Conservation (phyloP, 2,113 vertebrate species). For the Oreochromis tanganicae region DNA sequence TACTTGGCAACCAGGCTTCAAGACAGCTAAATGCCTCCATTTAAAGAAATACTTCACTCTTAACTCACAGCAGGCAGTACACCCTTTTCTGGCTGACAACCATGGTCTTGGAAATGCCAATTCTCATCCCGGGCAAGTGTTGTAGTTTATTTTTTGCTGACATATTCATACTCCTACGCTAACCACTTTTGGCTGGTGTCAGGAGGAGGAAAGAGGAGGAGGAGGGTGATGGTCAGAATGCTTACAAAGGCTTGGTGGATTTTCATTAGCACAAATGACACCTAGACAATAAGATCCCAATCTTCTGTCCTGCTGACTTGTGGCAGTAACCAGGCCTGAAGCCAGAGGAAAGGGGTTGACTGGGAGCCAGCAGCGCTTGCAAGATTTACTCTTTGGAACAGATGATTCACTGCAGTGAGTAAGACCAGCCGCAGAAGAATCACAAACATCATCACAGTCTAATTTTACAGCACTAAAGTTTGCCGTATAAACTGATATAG, state of each 20-base stretch:
- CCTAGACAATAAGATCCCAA: slow-evolving; percentile 22
- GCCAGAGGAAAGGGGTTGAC: slow-evolving; percentile 35
- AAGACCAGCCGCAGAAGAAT: slow-evolving; percentile 50
- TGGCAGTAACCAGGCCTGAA: slow-evolving; percentile 27
- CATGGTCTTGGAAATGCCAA: neutral
- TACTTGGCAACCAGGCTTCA: neutral
- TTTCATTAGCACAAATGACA: slow-evolving; percentile 46
- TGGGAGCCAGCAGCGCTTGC: slow-evolving; percentile 26
- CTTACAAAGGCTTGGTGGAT: slow-evolving; percentile 1
- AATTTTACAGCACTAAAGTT: slow-evolving; percentile 50
- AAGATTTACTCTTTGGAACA: slow-evolving; percentile 52
- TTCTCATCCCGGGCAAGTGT: neutral
- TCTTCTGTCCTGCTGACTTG: slow-evolving; percentile 17
- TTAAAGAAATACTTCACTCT: neutral
- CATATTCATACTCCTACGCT: neutral
- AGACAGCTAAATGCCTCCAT: neutral
- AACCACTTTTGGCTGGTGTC: neutral
- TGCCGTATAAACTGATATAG: slow-evolving; percentile 24
- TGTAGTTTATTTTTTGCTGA: neutral
- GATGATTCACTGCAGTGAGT: slow-evolving; percentile 61
- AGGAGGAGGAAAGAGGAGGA: neutral
- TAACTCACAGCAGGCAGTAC: neutral
- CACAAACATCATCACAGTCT: slow-evolving; percentile 58
- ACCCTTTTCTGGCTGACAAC: neutral
- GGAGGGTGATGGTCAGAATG: neutral